Evolutionary conservation across 2,797 vertebrate species (phyloP).

Genomic region (Malurus leucopterus): DNA sequence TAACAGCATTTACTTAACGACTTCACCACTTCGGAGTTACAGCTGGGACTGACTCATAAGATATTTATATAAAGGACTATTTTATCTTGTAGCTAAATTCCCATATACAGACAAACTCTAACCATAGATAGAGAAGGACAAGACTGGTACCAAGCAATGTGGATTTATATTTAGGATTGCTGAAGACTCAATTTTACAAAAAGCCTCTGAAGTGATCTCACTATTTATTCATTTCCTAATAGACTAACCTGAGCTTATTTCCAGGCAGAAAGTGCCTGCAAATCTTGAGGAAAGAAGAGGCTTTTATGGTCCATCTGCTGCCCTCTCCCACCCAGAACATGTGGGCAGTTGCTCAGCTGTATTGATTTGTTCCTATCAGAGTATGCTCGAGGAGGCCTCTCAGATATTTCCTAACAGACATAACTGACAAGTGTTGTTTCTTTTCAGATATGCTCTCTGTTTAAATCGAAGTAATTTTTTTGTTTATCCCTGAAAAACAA

Average conservation of each 20-base stretch:
- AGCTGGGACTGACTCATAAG: slow-evolving; percentile 67
- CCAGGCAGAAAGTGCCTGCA: neutral
- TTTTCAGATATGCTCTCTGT: neutral
- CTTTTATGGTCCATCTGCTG: neutral
- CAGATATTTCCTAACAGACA: neutral
- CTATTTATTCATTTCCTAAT: slow-evolving; percentile 37
- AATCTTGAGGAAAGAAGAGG: neutral
- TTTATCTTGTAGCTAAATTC: slow-evolving; percentile 62
- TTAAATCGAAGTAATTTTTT: neutral
- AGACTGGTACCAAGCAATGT: slow-evolving; percentile 30
- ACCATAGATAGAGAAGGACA: slow-evolving; percentile 40
- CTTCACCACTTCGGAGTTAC: slow-evolving; percentile 54
- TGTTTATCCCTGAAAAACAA: neutral
- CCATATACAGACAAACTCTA: slow-evolving; percentile 58
- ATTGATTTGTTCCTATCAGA: neutral
- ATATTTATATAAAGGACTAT: slow-evolving; percentile 64
- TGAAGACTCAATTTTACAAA: slow-evolving; percentile 42
- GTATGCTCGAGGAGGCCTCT: neutral
- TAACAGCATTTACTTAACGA: slow-evolving; percentile 55
- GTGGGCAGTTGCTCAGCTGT: neutral
- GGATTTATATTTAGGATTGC: slow-evolving; percentile 61
- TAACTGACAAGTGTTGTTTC: neutral
- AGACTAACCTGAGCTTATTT: slow-evolving; percentile 33
- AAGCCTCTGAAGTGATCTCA: slow-evolving; percentile 8
- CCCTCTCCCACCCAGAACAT: neutral